Evolutionary conservation across 2,888 invertebrate genomes (phyloP).

Genomic region (Nowickia ferox): DNA sequence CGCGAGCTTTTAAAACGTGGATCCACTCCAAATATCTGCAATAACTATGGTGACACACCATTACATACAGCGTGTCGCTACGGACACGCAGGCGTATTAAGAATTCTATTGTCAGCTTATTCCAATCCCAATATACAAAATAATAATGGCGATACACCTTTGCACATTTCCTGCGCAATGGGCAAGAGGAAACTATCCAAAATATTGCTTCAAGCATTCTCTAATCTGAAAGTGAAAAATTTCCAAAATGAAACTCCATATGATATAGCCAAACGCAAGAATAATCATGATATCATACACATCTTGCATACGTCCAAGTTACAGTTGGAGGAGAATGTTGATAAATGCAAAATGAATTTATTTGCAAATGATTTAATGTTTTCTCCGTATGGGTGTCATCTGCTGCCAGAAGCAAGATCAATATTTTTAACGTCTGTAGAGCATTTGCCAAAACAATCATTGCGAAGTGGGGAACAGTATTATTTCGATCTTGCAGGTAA

Average conservation of each 20-base stretch:
- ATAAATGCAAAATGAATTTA: conserved; percentile 62
- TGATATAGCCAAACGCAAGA: conserved; percentile 95
- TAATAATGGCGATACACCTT: conserved; percentile 97
- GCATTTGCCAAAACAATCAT: conserved; percentile 92
- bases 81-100: conserved; percentile 97
- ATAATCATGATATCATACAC: conserved; percentile 91
- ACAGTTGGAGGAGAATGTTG: conserved; percentile 73
- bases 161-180: conserved; percentile 97
- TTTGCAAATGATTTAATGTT: conserved; percentile 85
- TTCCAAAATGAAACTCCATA: conserved; percentile 90
- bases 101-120: conserved; percentile 95
- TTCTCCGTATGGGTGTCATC: conserved; percentile 96
- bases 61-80: conserved; percentile 97
- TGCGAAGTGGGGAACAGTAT: conserved; percentile 95
- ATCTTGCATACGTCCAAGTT: conserved; percentile 85
- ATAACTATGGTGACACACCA: conserved; percentile 97
- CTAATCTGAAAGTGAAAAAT: conserved; percentile 87
- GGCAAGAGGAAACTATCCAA: conserved; percentile 94
- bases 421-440: conserved; percentile 94
- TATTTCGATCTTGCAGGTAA: conserved; percentile 97
- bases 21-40: conserved; percentile 93
- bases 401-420: conserved; percentile 92
- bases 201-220: conserved; percentile 86
- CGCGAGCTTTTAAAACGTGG: conserved; percentile 94
- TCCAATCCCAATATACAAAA: conserved; percentile 94